Evolutionary conservation across 2,113 vertebrate genomes (phyloP).

Genomic region (Takifugu bimaculatus): DNA sequence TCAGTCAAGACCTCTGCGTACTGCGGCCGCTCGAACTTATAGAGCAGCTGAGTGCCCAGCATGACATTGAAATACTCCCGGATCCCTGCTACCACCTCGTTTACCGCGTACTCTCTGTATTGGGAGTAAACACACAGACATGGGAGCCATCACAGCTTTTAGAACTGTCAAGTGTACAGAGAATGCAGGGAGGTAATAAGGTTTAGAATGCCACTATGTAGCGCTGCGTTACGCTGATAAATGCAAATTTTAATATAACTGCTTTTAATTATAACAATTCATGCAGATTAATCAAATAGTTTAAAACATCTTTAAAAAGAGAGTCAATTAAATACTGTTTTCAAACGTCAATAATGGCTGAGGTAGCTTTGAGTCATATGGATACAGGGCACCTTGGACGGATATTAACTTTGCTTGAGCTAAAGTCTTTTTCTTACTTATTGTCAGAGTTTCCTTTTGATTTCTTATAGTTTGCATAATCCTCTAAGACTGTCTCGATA

Average conservation of each 20-base stretch:
- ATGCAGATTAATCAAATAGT: too few relatives aligned
- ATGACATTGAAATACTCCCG: constrained; percentile 98
- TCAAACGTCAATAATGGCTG: not conserved
- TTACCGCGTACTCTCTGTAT: constrained; percentile 89
- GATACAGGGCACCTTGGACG: not conserved
- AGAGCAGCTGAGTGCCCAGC: constrained; percentile 94
- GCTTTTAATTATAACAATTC: too few relatives aligned
- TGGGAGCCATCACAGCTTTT: too few relatives aligned
- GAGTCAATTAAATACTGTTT: not conserved
- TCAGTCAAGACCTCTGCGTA: constrained; percentile 91
- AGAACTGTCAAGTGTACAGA: too few relatives aligned
- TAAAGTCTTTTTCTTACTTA: constrained; percentile 76
- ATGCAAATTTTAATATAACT: too few relatives aligned
- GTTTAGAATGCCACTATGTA: too few relatives aligned
- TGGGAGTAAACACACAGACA: not conserved
- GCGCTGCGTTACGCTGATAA: too few relatives aligned
- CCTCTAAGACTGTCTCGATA: constrained; percentile 90
- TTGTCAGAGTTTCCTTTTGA: constrained; percentile 96
- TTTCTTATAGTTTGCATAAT: constrained; percentile 97
- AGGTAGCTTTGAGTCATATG: not conserved
- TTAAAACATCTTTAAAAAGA: too few relatives aligned
- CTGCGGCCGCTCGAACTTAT: constrained; percentile 96
- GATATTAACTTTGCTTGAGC: not conserved
- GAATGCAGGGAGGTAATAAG: too few relatives aligned
- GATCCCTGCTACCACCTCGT: constrained; percentile 94